Base-by-base conservation (phyloP, 2,797 vertebrate species). In the Tauraco hartlaubi region DNA sequence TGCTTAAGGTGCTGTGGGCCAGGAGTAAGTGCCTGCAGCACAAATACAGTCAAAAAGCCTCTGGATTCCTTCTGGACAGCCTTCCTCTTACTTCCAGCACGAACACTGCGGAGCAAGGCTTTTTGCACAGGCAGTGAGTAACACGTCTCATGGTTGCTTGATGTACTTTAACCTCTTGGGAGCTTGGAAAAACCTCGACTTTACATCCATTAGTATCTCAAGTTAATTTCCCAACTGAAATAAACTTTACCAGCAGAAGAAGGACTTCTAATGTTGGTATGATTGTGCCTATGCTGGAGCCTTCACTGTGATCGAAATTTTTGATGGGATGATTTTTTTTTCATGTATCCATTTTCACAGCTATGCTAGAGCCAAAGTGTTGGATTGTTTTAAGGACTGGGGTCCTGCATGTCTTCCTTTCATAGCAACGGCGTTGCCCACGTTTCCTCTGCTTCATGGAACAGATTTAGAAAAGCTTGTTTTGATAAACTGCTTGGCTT, bases 381-480 rank as follows among this genome's bases (percentile, higher is more conserved):
- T 26, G 43, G 35, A 35, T 6, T 31, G 25, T 16, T 31, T 75
- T 86, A 48, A 88, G 73, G 54, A 5, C 16, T 28, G 44, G 23
- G 35, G 23, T 83, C 52, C 29, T 56, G 5, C 8, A 7, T 31
- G 7, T 25, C 17, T 49, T 82, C 48, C n/a, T 91, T 69, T 37
- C 73, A 5, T 26, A 52, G 48, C 51, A 66, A 9, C 49, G n/a
- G 14, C 3, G 1, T 49, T 84, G 44, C 39, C 79, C 43, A 10
- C 21, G 59, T 67, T 90, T 71, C 23, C 79, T 94, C 69, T 85
- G 48, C 56, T 88, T 82, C 52, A 9, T 25, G 56, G 37, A 49
- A 58, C 67, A 46, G 33, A 94, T 76, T 92, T 90, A 89, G 77
- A 90, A 77, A 90, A 90, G 76, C 23, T 55, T 95, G 55, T 96